A percentile compares a stretch with the other conserved stretches of the same genome.
Evolutionary conservation across 2,888 invertebrate genomes (phyloP).

Genomic region (Scaptomyza polygonia): DNA sequence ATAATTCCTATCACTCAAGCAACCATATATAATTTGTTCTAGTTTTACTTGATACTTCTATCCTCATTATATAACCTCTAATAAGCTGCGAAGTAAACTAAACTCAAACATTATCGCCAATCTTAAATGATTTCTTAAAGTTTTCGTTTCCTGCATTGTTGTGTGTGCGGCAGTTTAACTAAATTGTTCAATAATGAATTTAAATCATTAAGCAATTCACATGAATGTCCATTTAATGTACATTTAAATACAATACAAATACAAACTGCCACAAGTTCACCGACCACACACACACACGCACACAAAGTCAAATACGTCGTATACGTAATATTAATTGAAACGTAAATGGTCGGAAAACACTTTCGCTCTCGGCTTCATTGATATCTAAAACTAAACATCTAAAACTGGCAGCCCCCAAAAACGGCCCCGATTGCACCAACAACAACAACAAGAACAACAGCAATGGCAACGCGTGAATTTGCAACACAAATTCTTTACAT

Average conservation of each 20-base stretch:
- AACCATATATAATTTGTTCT: too few species aligned
- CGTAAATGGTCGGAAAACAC: constrained; percentile 67
- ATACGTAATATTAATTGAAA: constrained; percentile 72
- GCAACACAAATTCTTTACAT: constrained; percentile 48
- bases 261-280: constrained; percentile 61
- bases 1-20: too few species aligned
- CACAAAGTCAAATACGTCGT: constrained; percentile 32
- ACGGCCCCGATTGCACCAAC: constrained; percentile 33
- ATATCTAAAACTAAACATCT: constrained; percentile 77
- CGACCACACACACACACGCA: constrained; percentile 48
- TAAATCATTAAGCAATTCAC: constrained; percentile 25
- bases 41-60: too few species aligned
- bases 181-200: constrained; percentile 27
- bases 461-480: constrained; percentile 45
- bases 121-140: constrained; percentile 1
- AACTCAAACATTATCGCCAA: background rate
- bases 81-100: background rate
- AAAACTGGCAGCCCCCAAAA: constrained; percentile 68
- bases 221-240: constrained; percentile 49
- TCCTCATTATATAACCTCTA: too few species aligned
- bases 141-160: constrained; percentile 27
- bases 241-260: constrained; percentile 38
- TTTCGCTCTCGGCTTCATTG: constrained; percentile 76
- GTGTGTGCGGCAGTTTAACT: background rate
- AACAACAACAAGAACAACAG: constrained; percentile 39